Conservation (phyloP, 2,888 invertebrate species). For the Chrysotoxum bicinctum region DNA sequence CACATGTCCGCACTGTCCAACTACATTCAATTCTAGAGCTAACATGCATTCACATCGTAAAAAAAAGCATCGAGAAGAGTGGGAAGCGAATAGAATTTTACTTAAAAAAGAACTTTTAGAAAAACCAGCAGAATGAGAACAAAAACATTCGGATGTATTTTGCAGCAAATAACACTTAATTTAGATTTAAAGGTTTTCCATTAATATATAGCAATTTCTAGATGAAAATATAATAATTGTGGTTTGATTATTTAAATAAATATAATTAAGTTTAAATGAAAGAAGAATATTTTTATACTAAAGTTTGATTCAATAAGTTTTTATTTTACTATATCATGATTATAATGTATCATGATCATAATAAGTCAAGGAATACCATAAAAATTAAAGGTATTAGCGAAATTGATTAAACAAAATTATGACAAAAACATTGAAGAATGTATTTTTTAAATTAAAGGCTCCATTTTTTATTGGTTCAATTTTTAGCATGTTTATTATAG, state of each 20-base stretch:
- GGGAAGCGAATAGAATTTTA: constrained; percentile 74
- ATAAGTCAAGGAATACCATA: too few species aligned
- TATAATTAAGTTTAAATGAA: not conserved
- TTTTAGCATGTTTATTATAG: too few species aligned
- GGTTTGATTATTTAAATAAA: not conserved
- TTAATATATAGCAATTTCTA: not conserved
- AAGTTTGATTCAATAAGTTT: too few species aligned
- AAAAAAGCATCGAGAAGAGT: constrained; percentile 75
- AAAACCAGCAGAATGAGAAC: not conserved
- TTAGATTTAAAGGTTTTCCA: not conserved
- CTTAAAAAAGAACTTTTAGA: constrained; percentile 6
- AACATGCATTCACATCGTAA: constrained; percentile 78
- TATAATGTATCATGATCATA: too few species aligned
- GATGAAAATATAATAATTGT: not conserved
- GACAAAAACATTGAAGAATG: too few species aligned
- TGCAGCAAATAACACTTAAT: not conserved
- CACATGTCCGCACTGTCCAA: constrained; percentile 76
- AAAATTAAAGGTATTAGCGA: too few species aligned
- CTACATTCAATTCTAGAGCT: constrained; percentile 76
- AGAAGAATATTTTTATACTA: too few species aligned
- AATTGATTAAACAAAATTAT: too few species aligned
- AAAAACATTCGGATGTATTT: not conserved
- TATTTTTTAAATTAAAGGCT: too few species aligned
- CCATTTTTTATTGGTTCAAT: too few species aligned
- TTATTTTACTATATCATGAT: too few species aligned